Conservation (phyloP, 2,888 invertebrate species). For the Pandemis heparana region DNA sequence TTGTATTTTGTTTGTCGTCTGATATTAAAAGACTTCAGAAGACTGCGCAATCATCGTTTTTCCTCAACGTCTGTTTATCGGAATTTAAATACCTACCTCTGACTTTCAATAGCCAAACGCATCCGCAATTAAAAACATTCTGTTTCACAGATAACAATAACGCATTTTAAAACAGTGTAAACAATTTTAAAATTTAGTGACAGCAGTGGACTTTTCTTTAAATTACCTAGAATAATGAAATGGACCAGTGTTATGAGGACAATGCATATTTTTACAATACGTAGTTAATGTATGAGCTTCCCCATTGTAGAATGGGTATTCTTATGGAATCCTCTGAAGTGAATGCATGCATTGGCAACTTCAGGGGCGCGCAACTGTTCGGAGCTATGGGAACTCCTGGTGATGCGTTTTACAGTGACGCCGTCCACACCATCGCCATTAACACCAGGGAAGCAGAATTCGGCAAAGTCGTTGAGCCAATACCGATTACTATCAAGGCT, state of each 20-base stretch:
- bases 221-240: constrained; percentile 51
- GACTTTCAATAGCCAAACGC: not conserved
- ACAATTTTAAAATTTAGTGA: not conserved
- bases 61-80: not conserved
- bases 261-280: constrained; percentile 59
- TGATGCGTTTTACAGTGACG: constrained; percentile 68
- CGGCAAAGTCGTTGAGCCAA: constrained; percentile 74
- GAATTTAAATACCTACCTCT: not conserved
- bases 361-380: constrained; percentile 67
- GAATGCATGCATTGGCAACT: constrained; percentile 74
- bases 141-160: constrained; percentile 13
- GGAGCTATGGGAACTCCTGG: constrained; percentile 73
- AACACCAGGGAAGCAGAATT: constrained; percentile 79
- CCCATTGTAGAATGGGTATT: constrained; percentile 82
- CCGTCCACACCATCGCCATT: constrained; percentile 74
- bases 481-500: constrained; percentile 73
- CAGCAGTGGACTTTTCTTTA: constrained; percentile 37
- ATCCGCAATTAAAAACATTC: constrained; percentile 13
- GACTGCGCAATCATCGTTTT: not conserved
- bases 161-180: constrained; percentile 28
- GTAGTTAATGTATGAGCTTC: constrained; percentile 61
- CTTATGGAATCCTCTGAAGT: constrained; percentile 80
- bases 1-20: not conserved
- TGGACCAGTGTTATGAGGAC: constrained; percentile 59
- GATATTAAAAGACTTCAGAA: not conserved